A percentile compares a stretch with the other conserved stretches of the same genome.
Conservation (phyloP, 2,888 invertebrate species). For the Noctua pronuba region DNA sequence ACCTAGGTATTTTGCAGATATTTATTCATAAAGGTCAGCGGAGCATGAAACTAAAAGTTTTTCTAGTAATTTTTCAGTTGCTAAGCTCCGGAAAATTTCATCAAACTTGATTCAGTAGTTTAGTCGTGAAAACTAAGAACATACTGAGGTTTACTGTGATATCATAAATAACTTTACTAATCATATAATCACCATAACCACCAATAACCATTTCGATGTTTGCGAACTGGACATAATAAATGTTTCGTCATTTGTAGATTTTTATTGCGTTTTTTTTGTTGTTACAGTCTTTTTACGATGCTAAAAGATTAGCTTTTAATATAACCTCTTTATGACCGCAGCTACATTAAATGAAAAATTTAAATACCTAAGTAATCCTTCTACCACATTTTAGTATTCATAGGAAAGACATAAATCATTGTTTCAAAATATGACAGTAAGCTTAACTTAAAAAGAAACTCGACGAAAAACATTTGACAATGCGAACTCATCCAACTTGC, state of each 20-base stretch:
- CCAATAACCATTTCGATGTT: neutral
- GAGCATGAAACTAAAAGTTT: neutral
- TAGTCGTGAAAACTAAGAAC: neutral
- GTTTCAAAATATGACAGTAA: neutral
- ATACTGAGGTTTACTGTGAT: neutral
- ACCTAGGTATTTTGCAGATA: neutral
- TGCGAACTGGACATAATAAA: neutral
- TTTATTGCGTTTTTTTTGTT: neutral
- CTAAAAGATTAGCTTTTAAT: neutral
- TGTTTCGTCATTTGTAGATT: neutral
- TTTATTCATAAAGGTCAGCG: neutral
- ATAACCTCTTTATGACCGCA: neutral
- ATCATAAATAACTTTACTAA: neutral
- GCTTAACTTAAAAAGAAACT: neutral
- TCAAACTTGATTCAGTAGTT: neutral
- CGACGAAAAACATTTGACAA: neutral
- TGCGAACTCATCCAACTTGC: neutral
- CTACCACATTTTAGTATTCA: neutral
- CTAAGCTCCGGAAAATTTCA: neutral
- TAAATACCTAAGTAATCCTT: neutral
- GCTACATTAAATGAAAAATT: neutral
- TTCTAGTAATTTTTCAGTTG: neutral
- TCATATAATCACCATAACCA: neutral
- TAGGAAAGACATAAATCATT: neutral
- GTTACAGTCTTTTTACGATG: neutral